These are phyloP conservation scores for Origma solitaria DNA, from an alignment of 2,113 vertebrate species.

Conservation along the genomic window DNA sequence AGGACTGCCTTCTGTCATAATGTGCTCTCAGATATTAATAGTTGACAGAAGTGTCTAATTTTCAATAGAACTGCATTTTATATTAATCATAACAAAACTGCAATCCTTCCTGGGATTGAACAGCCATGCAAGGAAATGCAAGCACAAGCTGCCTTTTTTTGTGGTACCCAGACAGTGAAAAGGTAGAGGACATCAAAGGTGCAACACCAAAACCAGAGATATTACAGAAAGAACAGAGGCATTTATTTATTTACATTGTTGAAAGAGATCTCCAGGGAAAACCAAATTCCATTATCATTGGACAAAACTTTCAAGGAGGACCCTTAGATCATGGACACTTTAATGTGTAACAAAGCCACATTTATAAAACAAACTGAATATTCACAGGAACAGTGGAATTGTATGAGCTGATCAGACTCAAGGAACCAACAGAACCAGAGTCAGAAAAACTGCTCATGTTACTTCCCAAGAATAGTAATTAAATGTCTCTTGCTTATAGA, in stretches of 20 bases:
- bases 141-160: neutral
- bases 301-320: neutral
- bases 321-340: neutral
- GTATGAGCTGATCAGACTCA: neutral
- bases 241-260: neutral
- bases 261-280: neutral
- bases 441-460: neutral
- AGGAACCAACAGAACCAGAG: neutral
- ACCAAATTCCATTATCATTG: neutral
- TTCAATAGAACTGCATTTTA: neutral
- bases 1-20: neutral
- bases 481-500: neutral
- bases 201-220: neutral
- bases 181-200: neutral
- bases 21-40: neutral
- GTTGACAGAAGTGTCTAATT: neutral
- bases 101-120: neutral
- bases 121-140: neutral
- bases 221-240: neutral
- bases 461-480: neutral
- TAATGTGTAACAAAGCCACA: rapidly evolving
- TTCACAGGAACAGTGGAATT: neutral
- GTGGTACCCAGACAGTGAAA: neutral
- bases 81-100: neutral
- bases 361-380: neutral